Evolutionary conservation across 1,140 invertebrate genomes (phyloP).

Genomic region (Drosophila trapezifrons): DNA sequence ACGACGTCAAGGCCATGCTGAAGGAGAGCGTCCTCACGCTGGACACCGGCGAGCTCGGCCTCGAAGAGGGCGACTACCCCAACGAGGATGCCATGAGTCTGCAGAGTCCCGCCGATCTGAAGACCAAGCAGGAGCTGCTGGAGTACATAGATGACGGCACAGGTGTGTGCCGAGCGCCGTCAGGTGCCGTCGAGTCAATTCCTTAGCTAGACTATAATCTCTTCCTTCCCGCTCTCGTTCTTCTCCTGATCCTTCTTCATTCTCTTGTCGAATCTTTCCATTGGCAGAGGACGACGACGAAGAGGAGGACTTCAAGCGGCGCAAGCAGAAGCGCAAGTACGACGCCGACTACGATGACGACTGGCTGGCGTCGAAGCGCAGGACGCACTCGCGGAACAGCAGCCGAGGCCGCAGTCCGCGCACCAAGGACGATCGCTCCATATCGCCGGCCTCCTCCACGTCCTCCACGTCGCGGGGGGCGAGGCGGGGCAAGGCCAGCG

Average conservation of each 20-base stretch:
- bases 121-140: constrained; percentile 78
- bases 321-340: constrained; percentile 73
- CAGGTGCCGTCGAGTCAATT: not conserved
- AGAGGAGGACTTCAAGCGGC: constrained; percentile 79
- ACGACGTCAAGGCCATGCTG: constrained; percentile 82
- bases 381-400: constrained; percentile 65
- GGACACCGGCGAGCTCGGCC: constrained; percentile 25
- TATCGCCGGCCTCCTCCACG: constrained; percentile 77
- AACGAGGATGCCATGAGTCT: constrained; percentile 65
- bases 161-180: constrained; percentile 65
- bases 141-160: constrained; percentile 82
- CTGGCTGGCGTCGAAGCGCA: constrained; percentile 69
- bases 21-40: constrained; percentile 79
- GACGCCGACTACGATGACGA: constrained; percentile 83
- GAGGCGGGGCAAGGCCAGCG: constrained; percentile 45
- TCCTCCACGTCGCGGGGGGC: constrained; percentile 68
- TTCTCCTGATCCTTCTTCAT: constrained; percentile 4
- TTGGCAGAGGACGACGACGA: constrained; percentile 74
- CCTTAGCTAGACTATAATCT: not conserved
- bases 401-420: constrained; percentile 73
- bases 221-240: constrained; percentile 4
- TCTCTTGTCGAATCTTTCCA: constrained; percentile 13
- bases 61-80: constrained; percentile 50
- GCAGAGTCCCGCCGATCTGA: constrained; percentile 73
- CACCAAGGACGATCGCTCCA: constrained; percentile 77